Evolutionary conservation across 2,888 invertebrate genomes (phyloP).

Genomic region (Sceliomorpha sp.): DNA sequence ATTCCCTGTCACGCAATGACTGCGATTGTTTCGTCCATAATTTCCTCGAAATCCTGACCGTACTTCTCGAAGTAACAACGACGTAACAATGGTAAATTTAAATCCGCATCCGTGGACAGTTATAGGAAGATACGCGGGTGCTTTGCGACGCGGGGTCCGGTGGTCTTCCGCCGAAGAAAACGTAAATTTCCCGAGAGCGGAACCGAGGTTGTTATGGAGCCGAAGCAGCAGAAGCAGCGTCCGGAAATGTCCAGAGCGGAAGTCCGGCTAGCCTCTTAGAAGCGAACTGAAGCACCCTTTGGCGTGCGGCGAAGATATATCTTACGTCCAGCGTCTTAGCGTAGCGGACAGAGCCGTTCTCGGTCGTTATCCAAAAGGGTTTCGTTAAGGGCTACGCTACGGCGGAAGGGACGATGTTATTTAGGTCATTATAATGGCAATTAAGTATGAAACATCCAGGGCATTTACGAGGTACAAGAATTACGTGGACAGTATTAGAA

Average conservation of each 20-base stretch:
- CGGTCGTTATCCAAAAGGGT: conserved; percentile 36
- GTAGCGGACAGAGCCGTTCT: conserved; percentile 17
- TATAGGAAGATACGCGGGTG: conserved; percentile 7
- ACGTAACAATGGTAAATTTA: too few relatives aligned
- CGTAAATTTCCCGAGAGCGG: conserved; percentile 60
- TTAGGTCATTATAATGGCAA: conserved; percentile 43
- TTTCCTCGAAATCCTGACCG: too few relatives aligned
- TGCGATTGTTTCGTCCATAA: too few relatives aligned
- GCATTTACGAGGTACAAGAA: too few relatives aligned
- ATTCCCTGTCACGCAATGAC: too few relatives aligned
- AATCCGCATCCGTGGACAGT: conserved; percentile 5
- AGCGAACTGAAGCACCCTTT: conserved; percentile 55
- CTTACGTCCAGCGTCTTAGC: conserved; percentile 54
- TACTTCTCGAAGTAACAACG: too few relatives aligned
- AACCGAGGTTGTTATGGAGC: conserved; percentile 45
- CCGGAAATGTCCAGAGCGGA: conserved; percentile 68
- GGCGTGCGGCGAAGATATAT: conserved; percentile 55
- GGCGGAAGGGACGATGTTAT: conserved; percentile 35
- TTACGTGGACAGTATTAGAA: too few relatives aligned
- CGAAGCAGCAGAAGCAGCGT: conserved; percentile 50
- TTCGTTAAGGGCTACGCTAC: conserved; percentile 51
- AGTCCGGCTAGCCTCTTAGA: conserved; percentile 64
- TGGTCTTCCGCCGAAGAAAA: conserved; percentile 57
- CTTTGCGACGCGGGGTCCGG: conserved; percentile 16
- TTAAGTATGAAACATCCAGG: too few relatives aligned